Conservation (phyloP, 2,888 invertebrate species). For the Caenorhabditis sp. region DNA sequence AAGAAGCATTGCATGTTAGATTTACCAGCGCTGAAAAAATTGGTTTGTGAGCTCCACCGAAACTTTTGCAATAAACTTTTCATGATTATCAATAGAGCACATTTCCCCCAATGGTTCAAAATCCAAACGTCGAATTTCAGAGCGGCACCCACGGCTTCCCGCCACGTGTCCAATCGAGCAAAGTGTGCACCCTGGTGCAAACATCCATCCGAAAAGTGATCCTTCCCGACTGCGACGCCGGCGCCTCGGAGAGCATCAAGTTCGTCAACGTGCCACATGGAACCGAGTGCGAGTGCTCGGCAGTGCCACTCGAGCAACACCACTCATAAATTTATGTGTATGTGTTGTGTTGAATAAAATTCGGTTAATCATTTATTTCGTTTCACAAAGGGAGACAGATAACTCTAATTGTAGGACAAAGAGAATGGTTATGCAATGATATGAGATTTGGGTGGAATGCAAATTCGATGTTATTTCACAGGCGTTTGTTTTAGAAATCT, state of each 20-base stretch:
- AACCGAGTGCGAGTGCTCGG: conserved; percentile 63
- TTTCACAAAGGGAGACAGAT: too few species aligned
- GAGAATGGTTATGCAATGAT: too few species aligned
- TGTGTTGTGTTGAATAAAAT: not conserved
- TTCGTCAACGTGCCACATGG: conserved; percentile 67
- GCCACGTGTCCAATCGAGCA: conserved; percentile 66
- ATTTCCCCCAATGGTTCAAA: too few species aligned
- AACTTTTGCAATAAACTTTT: too few species aligned
- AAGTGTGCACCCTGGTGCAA: conserved; percentile 67
- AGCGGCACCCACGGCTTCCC: conserved; percentile 71
- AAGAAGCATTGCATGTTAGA: too few species aligned
- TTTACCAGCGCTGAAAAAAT: too few species aligned
- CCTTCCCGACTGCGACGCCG: conserved; percentile 67
- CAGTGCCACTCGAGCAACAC: conserved; percentile 64
- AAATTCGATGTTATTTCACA: not conserved
- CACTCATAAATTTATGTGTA: conserved; percentile 33
- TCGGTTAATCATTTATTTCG: not conserved
- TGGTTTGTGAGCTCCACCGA: too few species aligned
- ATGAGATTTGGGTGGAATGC: too few species aligned
- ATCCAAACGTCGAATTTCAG: too few species aligned
- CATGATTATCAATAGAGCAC: not conserved
- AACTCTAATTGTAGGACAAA: too few species aligned
- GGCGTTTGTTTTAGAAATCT: not conserved
- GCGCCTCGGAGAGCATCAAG: conserved; percentile 64
- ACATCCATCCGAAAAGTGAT: conserved; percentile 63